Evolutionary conservation across 2,888 invertebrate species (phyloP), one percentile per base, ranked within the genome.

Genomic region (Amiota minor): DNA sequence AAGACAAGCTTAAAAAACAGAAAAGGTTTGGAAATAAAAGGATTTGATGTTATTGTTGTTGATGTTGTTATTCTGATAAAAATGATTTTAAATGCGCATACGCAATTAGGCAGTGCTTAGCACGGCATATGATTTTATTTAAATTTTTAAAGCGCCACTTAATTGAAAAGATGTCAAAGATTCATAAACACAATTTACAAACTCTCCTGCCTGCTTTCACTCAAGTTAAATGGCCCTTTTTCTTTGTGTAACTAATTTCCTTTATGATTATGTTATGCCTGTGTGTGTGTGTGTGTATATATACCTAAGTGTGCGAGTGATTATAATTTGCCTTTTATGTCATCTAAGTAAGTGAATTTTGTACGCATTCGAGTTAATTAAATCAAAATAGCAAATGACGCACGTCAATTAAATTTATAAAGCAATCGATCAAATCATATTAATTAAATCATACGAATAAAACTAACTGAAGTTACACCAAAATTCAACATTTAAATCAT

Each of bases 331-430:
- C 35, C 35, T 35, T 35, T 35, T 47, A 65, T 65, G 65, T 18
- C 49, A 16, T 11, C 49, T 72, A 72, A 77, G 76, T 73, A 73
- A 80, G 76, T 35, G 35, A 35, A 35, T 35, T 4, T 35, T 6
- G 82, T 75, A 20, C 75, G 76, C 76, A 81, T 81, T 79, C 79
- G 86, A 84, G 75, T 84, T 84, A 86, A 83, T 83, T 84, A 83
- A 83, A 84, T 84, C 86, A 35, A 78, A 16, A 76, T 86, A 83
- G 78, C 77, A 85, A 85, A 72, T 69, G 50, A n/a, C 53, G 62
- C n/a, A 64, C 69, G 82, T 84, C 83, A 85, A 85, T 85, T 86
- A 85, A 81, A 86, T 81, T 84, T 86, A 86, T 85, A 86, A 85
- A 84, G 83, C 81, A 85, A 85, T 86, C 86, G 81, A 84, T 85